phyloP scores from a whole-genome alignment of 2,888 invertebrate genomes.

The Torymus texanus region DNA sequence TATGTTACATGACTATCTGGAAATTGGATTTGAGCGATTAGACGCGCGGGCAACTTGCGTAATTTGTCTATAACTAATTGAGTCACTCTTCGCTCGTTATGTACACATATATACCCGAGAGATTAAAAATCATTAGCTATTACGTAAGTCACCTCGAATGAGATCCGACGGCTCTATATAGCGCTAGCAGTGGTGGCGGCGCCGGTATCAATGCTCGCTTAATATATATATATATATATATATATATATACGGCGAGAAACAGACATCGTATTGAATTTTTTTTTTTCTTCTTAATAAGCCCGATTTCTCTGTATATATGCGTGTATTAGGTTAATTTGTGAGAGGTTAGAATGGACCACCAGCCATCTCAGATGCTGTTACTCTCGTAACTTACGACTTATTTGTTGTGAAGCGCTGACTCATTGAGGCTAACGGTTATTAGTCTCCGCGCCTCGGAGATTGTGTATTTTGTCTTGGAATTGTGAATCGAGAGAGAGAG shows the following conservation, averaged over 20 bases:
- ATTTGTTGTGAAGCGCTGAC: conserved; percentile 30
- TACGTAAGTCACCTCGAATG: conserved; percentile 30
- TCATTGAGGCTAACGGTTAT: conserved; percentile 13
- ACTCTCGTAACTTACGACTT: background rate
- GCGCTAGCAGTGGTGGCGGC: background rate
- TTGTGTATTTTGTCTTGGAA: conserved; percentile 14
- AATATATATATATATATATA: too few relatives aligned
- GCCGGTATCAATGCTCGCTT: background rate
- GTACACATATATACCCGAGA: background rate
- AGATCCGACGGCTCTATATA: conserved; percentile 13
- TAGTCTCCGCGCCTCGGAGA: conserved; percentile 5
- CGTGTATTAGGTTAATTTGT: conserved; percentile 6
- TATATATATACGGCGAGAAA: too few relatives aligned
- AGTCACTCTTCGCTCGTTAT: conserved; percentile 35
- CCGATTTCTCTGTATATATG: background rate
- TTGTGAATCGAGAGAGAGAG: too few relatives aligned
- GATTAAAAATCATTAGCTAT: conserved; percentile 39
- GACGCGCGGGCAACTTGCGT: conserved; percentile 23
- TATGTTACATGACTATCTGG: conserved; percentile 24
- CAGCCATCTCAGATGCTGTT: background rate
- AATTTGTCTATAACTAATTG: conserved; percentile 52
- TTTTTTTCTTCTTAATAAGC: conserved; percentile 18
- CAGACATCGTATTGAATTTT: too few relatives aligned
- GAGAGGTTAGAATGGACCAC: background rate
- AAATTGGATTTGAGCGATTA: conserved; percentile 49